These are phyloP conservation scores for Bombus turneri DNA, from an alignment of 1,140 invertebrate genomes.

Conservation along the genomic window DNA sequence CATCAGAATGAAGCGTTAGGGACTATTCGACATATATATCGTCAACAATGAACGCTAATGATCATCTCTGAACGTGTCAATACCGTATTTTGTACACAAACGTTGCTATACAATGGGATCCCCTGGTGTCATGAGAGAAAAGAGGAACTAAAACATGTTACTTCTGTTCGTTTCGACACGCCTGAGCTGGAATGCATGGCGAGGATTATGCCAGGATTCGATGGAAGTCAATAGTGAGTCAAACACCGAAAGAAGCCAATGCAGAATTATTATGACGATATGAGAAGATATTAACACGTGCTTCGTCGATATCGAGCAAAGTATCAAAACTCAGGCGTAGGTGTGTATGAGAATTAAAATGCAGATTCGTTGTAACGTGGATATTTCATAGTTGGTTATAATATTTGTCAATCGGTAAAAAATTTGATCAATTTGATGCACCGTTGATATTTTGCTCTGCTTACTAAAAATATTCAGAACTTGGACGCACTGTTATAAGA, in stretches of 20 bases:
- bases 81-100: slow-evolving; percentile 79
- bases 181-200: slow-evolving; percentile 70
- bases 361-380: neutral
- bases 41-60: slow-evolving; percentile 64
- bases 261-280: slow-evolving; percentile 35
- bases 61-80: slow-evolving; percentile 72
- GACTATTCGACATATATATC: slow-evolving; percentile 41
- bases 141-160: slow-evolving; percentile 71
- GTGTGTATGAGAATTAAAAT: slow-evolving; percentile 6
- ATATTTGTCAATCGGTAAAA: too few relatives aligned
- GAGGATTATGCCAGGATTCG: slow-evolving; percentile 68
- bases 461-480: too few relatives aligned
- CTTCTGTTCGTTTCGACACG: slow-evolving; percentile 35
- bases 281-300: neutral
- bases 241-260: neutral
- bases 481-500: too few relatives aligned
- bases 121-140: slow-evolving; percentile 59
- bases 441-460: too few relatives aligned
- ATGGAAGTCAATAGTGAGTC: slow-evolving; percentile 29
- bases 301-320: neutral
- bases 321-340: neutral
- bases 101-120: slow-evolving; percentile 68
- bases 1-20: slow-evolving; percentile 66
- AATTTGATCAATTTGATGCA: too few relatives aligned
- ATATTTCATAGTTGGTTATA: too few relatives aligned